Conservation (phyloP, 2,797 vertebrate genomes). For the Neosalanx taihuensis region DNA sequence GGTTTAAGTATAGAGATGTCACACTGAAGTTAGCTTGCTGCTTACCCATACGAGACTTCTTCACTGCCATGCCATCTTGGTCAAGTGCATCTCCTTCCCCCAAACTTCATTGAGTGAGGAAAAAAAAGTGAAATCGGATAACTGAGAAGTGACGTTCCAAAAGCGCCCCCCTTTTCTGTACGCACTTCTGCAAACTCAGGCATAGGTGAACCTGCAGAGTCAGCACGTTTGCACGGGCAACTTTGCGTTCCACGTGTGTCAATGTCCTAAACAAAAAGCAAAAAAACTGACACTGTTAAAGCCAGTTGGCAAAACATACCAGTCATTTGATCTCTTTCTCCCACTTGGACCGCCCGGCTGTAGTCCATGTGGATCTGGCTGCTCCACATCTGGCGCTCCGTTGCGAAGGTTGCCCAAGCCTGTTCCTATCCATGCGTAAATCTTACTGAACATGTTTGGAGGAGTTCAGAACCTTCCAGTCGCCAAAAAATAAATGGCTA, state of each 20-base stretch:
- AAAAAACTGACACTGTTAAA: background rate
- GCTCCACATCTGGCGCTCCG: conserved; percentile 60
- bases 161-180: background rate
- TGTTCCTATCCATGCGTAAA: conserved; percentile 76
- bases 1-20: background rate
- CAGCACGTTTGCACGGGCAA: background rate
- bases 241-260: background rate
- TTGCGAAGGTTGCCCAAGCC: conserved; percentile 71
- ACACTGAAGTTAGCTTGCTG: background rate
- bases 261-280: background rate
- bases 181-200: no score
- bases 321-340: conserved; percentile 65
- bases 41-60: conserved; percentile 78
- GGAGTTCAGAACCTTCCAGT: conserved; percentile 36
- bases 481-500: conserved; percentile 30
- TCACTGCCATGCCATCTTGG: conserved; percentile 60
- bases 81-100: conserved; percentile 63
- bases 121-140: background rate
- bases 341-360: conserved; percentile 42
- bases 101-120: conserved; percentile 59
- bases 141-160: background rate
- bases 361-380: conserved; percentile 40
- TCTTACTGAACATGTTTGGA: conserved; percentile 76
- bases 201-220: background rate
- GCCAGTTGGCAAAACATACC: conserved; percentile 47